Conservation (phyloP, 2,888 invertebrate genomes). For the Erebia palarica region DNA sequence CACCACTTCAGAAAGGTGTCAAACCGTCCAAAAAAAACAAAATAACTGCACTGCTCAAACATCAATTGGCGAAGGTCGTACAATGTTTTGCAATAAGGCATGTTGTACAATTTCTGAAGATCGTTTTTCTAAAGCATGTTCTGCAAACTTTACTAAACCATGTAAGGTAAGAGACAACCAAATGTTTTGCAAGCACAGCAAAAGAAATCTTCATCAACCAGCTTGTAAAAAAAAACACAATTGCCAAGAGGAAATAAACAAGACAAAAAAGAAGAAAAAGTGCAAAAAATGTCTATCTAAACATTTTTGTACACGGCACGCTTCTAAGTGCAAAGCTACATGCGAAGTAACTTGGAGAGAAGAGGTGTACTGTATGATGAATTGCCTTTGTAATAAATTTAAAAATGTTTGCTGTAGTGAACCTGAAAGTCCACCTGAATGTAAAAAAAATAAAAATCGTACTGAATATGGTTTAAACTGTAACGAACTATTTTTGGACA, state of each 20-base stretch:
- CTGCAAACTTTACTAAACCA: not conserved
- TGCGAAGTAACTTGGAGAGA: not conserved
- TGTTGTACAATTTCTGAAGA: not conserved
- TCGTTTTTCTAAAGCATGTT: not conserved
- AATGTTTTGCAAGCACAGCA: not conserved
- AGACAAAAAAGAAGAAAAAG: not conserved
- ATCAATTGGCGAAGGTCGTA: not conserved
- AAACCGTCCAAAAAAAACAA: not conserved
- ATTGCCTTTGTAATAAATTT: not conserved
- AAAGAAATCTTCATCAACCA: not conserved
- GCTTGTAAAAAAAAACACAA: not conserved
- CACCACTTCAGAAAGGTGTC: not conserved
- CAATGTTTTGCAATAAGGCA: not conserved
- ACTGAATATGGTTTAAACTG: conserved; percentile 12
- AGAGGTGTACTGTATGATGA: not conserved
- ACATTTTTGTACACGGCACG: not conserved
- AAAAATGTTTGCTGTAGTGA: not conserved
- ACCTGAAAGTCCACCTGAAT: not conserved
- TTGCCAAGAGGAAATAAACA: not conserved
- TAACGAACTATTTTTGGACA: conserved; percentile 26
- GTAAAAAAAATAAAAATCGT: conserved; percentile 3
- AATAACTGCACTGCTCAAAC: not conserved
- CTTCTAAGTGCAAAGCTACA: not conserved
- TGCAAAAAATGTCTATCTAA: not conserved
- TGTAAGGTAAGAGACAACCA: not conserved